Conservation (phyloP, 2,797 vertebrate species). For the Platalea minor region DNA sequence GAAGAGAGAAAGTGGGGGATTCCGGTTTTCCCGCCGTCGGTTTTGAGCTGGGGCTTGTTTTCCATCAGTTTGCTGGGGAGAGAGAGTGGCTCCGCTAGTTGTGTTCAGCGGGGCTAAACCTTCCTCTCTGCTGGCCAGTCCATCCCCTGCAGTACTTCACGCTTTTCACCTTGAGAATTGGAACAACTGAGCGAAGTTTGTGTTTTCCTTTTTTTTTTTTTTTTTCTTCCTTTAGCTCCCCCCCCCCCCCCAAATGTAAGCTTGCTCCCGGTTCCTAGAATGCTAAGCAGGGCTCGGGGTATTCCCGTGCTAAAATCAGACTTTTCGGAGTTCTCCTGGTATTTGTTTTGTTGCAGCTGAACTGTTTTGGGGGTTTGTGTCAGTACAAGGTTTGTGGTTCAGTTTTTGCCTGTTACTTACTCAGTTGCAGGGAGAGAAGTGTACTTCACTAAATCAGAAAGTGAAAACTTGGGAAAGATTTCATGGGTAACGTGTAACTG, state of each 20-base stretch:
- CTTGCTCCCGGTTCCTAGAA: background rate
- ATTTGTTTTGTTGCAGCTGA: background rate
- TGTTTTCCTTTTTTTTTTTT: background rate
- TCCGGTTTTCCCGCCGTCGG: background rate
- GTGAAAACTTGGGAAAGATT: background rate
- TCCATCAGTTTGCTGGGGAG: background rate
- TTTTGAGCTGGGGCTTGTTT: background rate
- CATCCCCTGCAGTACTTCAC: background rate
- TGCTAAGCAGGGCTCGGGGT: background rate
- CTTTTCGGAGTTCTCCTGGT: background rate
- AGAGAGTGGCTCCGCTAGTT: accelerated
- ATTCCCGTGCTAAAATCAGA: background rate
- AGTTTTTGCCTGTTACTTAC: background rate
- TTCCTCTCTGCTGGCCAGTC: too few species aligned
- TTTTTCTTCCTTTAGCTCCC: background rate
- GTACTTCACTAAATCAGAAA: background rate
- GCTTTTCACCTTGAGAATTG: background rate
- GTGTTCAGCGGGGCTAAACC: background rate
- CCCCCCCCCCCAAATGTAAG: background rate
- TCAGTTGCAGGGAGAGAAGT: background rate
- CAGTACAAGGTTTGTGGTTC: background rate
- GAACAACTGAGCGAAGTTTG: background rate
- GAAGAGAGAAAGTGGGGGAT: background rate
- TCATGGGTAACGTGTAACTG: background rate
- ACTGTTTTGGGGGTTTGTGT: accelerated